phyloP scores from a whole-genome alignment of 2,113 vertebrate species.

The Ceratotherium simum region DNA sequence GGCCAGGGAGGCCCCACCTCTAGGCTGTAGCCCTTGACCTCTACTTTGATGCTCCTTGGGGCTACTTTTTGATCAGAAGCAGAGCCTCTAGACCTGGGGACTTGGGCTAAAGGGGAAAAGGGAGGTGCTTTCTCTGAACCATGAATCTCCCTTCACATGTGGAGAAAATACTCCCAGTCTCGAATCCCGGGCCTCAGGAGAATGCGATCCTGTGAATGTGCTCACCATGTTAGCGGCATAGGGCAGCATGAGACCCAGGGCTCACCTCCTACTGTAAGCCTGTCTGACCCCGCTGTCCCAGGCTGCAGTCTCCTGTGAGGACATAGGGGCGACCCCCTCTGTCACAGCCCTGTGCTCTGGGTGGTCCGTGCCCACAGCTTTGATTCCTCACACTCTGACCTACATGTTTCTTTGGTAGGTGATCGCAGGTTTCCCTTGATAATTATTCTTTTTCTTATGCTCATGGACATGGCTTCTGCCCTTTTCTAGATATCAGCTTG shows the following conservation, averaged over 20 bases:
- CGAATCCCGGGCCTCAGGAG: rapidly evolving
- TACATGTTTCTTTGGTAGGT: rapidly evolving
- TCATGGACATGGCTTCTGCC: rapidly evolving
- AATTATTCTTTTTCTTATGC: not conserved
- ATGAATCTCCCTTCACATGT: not conserved
- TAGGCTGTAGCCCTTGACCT: not conserved
- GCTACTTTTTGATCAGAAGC: not conserved
- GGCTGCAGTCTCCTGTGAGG: not conserved
- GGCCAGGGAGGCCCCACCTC: not conserved
- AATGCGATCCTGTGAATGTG: too few relatives aligned
- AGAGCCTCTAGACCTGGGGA: not conserved
- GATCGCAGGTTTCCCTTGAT: too few relatives aligned
- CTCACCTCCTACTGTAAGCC: not conserved
- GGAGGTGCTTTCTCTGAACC: not conserved
- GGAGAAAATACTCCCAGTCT: too few relatives aligned
- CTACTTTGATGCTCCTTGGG: not conserved
- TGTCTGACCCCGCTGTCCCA: rapidly evolving
- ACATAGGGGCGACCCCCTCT: rapidly evolving
- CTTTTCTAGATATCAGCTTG: not conserved
- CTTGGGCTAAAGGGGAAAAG: not conserved
- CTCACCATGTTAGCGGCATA: rapidly evolving
- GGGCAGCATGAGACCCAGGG: too few relatives aligned
- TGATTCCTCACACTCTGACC: not conserved
- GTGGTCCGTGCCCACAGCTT: rapidly evolving
- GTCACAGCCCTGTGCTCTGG: not conserved